phyloP scores from a whole-genome alignment of 2,797 vertebrate species.

The Meda fulgida region DNA sequence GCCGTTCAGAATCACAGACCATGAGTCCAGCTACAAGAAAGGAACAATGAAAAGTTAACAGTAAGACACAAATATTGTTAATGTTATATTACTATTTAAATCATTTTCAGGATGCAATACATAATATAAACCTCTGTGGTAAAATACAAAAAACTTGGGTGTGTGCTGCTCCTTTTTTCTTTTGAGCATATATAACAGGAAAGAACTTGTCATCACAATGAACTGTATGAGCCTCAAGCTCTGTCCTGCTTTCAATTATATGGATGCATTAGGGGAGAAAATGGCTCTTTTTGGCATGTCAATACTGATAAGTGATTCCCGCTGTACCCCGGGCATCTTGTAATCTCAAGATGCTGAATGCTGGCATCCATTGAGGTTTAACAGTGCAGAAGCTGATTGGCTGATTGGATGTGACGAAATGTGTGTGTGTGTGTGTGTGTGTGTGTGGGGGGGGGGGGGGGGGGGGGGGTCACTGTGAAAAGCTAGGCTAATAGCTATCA shows the following conservation, averaged over 20 bases:
- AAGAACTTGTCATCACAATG: background rate
- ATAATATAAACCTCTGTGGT: background rate
- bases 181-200: background rate
- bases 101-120: background rate
- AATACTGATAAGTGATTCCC: constrained; percentile 59
- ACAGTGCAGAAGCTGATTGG: constrained; percentile 71
- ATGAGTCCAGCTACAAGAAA: constrained; percentile 90
- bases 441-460: too few relatives aligned
- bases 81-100: background rate
- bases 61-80: background rate
- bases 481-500: background rate
- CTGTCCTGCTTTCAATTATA: constrained; percentile 59
- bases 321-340: constrained; percentile 56
- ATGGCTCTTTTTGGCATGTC: constrained; percentile 53
- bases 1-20: constrained; percentile 98
- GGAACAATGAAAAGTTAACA: background rate
- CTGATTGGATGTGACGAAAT: constrained; percentile 54
- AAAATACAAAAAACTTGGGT: background rate
- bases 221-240: constrained; percentile 10
- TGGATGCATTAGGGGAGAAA: constrained; percentile 58
- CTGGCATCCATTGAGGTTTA: constrained; percentile 68
- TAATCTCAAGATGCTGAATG: constrained; percentile 48
- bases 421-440: too few relatives aligned
- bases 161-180: background rate
- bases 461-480: background rate